Conservation (phyloP, 2,797 vertebrate genomes). For the Taenioides sp. region DNA sequence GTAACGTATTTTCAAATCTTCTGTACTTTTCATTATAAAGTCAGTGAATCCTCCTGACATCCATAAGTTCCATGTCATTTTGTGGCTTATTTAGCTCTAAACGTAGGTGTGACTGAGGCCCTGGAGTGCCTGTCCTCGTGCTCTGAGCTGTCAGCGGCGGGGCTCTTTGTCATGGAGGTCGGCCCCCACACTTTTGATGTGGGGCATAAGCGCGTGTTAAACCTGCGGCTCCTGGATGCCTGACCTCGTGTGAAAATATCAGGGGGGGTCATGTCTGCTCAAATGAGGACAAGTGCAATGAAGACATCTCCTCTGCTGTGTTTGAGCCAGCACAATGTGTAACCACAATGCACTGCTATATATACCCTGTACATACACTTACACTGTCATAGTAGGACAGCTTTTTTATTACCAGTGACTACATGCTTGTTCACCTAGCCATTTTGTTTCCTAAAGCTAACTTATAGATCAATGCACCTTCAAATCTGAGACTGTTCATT, state of each 20-base stretch:
- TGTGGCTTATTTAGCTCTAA: constrained; percentile 39
- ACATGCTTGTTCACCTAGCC: neutral
- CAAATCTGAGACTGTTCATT: neutral
- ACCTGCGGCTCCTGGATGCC: constrained; percentile 23
- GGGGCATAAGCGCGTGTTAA: constrained; percentile 35
- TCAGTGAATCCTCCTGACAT: no score
- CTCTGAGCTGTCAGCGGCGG: constrained; percentile 54
- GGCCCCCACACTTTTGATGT: constrained; percentile 46
- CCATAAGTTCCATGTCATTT: constrained; percentile 19
- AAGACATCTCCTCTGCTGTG: neutral
- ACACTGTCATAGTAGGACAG: neutral
- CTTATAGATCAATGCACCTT: neutral
- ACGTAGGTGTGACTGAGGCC: constrained; percentile 47
- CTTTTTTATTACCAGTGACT: neutral
- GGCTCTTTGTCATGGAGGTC: constrained; percentile 22
- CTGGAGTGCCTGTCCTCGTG: constrained; percentile 33
- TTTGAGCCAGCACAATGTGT: neutral
- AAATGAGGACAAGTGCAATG: constrained; percentile 9
- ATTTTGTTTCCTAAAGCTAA: neutral
- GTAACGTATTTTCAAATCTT: no score
- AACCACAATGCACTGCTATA: neutral
- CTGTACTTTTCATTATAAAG: no score
- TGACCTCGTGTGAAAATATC: constrained; percentile 25
- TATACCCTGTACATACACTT: neutral
- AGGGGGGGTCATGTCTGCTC: neutral